Percentiles rank a stretch among this genome's conserved stretches.
Conservation (phyloP, 2,113 vertebrate genomes). For the Miniopterus natalensis region DNA sequence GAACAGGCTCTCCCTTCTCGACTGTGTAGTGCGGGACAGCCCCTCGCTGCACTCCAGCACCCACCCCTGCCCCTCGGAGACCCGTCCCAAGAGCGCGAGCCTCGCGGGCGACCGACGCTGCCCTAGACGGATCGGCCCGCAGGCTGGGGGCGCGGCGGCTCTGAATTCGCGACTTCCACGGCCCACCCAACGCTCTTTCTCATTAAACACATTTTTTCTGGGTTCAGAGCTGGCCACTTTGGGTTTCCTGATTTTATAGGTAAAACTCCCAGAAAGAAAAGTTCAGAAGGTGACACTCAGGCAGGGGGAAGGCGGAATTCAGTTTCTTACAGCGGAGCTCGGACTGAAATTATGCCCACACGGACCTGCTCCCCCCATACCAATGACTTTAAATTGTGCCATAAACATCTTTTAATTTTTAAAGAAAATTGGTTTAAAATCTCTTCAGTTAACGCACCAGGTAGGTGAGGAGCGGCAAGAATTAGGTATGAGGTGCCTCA, state of each 20-base stretch:
- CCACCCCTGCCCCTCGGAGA: not conserved
- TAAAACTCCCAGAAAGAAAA: slow-evolving; percentile 42
- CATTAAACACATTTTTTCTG: not conserved
- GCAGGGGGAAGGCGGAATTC: not conserved
- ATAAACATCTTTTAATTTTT: slow-evolving; percentile 22
- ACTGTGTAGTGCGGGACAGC: no score
- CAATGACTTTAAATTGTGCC: not conserved
- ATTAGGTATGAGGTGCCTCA: not conserved
- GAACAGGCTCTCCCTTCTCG: not conserved
- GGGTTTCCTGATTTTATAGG: slow-evolving; percentile 24
- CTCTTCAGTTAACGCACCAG: not conserved
- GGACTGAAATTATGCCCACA: not conserved
- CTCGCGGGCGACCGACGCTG: fast-evolving
- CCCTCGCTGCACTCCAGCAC: not conserved
- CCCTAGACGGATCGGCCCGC: not conserved
- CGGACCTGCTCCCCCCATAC: not conserved
- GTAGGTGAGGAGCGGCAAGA: not conserved
- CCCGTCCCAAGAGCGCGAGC: fast-evolving
- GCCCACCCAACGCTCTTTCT: not conserved
- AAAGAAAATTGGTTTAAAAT: slow-evolving; percentile 25
- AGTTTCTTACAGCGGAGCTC: not conserved
- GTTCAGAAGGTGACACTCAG: not conserved
- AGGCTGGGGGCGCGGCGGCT: not conserved
- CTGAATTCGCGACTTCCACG: not conserved
- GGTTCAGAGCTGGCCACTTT: not conserved